Conservation (phyloP, 2,888 invertebrate species). For the Campaea margaritaria region DNA sequence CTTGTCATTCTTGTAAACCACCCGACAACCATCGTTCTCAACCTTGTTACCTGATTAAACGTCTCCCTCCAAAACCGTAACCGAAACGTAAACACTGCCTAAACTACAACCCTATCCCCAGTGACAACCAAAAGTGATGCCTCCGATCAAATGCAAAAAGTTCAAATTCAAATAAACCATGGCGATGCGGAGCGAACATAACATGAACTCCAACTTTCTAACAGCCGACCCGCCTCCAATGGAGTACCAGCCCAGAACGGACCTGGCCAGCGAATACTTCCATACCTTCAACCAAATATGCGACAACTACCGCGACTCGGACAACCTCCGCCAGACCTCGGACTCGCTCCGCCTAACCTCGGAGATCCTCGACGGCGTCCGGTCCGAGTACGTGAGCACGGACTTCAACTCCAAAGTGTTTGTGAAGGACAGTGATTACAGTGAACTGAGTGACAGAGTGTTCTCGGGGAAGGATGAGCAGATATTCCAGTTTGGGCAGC, state of each 20-base stretch:
- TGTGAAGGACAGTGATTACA: conserved; percentile 50
- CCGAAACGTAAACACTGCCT: conserved; percentile 30
- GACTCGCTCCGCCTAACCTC: conserved; percentile 72
- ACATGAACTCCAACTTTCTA: conserved; percentile 79
- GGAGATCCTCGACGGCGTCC: conserved; percentile 71
- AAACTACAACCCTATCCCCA: conserved; percentile 6
- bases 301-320: conserved; percentile 73
- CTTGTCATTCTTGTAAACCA: no score
- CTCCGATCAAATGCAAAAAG: conserved; percentile 67
- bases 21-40: no score
- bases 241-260: conserved; percentile 68
- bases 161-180: conserved; percentile 70
- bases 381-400: conserved; percentile 61
- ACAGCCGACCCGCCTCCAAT: conserved; percentile 86
- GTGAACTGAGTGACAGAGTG: conserved; percentile 66
- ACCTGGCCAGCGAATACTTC: conserved; percentile 77
- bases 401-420: conserved; percentile 49
- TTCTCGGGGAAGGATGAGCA: conserved; percentile 71
- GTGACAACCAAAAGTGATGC: conserved; percentile 58
- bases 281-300: conserved; percentile 81
- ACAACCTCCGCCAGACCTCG: conserved; percentile 73
- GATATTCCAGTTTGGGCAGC: conserved; percentile 86
- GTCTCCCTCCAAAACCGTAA: no score
- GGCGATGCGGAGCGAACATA: conserved; percentile 68
- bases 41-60: no score